These are phyloP conservation scores for Heliconius melpomene DNA, from an alignment of 1,140 invertebrate species.

Conservation along the genomic window DNA sequence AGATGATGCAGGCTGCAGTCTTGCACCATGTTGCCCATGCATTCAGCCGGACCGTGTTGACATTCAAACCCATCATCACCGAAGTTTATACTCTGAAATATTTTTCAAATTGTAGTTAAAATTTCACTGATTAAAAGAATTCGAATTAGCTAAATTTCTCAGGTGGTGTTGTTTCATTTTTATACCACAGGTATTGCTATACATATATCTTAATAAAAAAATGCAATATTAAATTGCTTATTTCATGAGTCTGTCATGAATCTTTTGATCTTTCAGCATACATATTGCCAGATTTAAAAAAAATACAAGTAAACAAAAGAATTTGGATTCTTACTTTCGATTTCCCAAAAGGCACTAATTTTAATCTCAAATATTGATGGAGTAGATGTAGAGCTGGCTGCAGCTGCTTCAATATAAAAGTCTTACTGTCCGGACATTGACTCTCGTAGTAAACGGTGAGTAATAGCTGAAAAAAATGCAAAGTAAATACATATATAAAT, in stretches of 20 bases:
- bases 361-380: conserved; percentile 58
- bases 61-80: conserved; percentile 63
- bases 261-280: no score
- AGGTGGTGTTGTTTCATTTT: no score
- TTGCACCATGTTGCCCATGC: conserved; percentile 68
- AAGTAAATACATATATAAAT: no score
- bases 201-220: no score
- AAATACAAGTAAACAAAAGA: not conserved
- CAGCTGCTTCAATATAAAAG: conserved; percentile 70
- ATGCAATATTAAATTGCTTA: no score
- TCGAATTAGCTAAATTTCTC: no score
- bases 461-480: conserved; percentile 50
- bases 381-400: conserved; percentile 59
- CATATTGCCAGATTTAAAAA: no score
- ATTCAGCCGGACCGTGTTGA: conserved; percentile 66
- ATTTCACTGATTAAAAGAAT: not conserved
- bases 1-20: conserved; percentile 61
- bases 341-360: conserved; percentile 77
- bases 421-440: conserved; percentile 73
- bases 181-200: no score
- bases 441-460: conserved; percentile 77
- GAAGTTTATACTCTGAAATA: conserved; percentile 65
- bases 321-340: conserved; percentile 54
- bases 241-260: no score
- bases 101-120: not conserved